Evolutionary conservation across 2,797 vertebrate species (phyloP), one percentile per base, ranked within the genome.

Genomic region (Stomatorhinus walkeri): DNA sequence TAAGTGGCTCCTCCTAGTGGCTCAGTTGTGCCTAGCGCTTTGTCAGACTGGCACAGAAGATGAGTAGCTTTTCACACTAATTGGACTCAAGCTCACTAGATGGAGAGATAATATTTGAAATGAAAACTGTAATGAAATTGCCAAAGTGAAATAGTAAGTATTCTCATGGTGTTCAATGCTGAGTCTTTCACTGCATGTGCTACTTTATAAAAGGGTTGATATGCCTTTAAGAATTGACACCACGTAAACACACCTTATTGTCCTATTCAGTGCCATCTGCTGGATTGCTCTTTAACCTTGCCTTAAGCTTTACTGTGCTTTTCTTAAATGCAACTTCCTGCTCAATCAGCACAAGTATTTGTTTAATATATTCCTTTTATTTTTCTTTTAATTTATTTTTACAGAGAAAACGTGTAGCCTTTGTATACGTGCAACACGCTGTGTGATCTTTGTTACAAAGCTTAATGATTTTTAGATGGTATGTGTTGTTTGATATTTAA

Each of bases 221-320:
- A 93, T 93, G 93, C 93, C 93, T 95, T 91, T 89, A 91, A 89
- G 90, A 91, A 91, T 91, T 48, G 91, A 89, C 91, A 91, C 89
- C 84, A 54, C 52, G 88, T 91, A 87, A 89, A 92, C 32, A 24
- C 88, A 89, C 85, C n/a, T 85, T 87, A 46, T 90, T 88, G 89
- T 89, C 88, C 61, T 12, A 9, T 85, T 48, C 51, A 9, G 8
- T 48, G 36, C 24, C 24, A 19, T 89, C 48, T 64, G 22, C 16
- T 4, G 1, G 48, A 49, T 24, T 85, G 3, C 52, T 24, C 22
- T 89, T 10, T 64, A 24, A 49, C 64, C 28, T 14, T 40, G n/a
- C 86, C 14, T 83, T 88, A 87, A 72, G 89, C 87, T 91, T 90
- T 52, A 59, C 32, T 19, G 40, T 52, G 72, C 87, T 72, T 90